A percentile compares a stretch with the other conserved stretches of the same genome.
Conservation (phyloP, 1,140 invertebrate species). For the Batillaria attramentaria region DNA sequence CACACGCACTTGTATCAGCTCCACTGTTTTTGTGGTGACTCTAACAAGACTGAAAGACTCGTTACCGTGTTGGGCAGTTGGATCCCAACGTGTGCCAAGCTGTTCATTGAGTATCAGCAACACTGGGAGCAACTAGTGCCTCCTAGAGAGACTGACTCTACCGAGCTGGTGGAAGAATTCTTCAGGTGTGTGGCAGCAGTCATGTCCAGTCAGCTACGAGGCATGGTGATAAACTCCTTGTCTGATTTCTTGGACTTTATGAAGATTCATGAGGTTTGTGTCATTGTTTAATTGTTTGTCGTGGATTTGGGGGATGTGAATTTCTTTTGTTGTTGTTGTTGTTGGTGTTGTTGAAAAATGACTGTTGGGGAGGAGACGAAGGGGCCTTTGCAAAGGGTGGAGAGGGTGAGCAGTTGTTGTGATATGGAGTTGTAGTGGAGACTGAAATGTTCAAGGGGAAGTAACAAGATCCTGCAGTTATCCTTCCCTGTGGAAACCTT, state of each 20-base stretch:
- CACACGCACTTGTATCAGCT: not conserved
- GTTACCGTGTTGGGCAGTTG: conserved; percentile 75
- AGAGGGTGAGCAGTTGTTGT: too few species aligned
- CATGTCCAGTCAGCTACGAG: conserved; percentile 84
- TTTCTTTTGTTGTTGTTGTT: too few species aligned
- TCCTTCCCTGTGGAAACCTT: too few species aligned
- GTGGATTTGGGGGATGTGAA: too few species aligned
- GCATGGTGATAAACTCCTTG: conserved; percentile 84
- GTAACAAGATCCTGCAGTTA: too few species aligned
- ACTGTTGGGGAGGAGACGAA: too few species aligned
- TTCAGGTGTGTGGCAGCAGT: conserved; percentile 83
- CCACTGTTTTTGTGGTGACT: not conserved
- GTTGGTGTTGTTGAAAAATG: too few species aligned
- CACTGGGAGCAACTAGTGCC: conserved; percentile 83
- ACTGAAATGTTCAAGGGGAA: too few species aligned
- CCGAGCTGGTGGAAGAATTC: conserved; percentile 77
- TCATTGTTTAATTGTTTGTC: too few species aligned
- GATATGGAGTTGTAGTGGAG: too few species aligned
- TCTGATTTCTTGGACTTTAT: conserved; percentile 81
- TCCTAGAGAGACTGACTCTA: conserved; percentile 74
- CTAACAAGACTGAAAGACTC: too few species aligned
- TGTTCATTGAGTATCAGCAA: conserved; percentile 78
- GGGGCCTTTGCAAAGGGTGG: too few species aligned
- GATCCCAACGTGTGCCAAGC: conserved; percentile 83
- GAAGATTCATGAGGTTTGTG: conserved; percentile 47